Conservation (phyloP, 2,888 invertebrate species). For the Hirtodrosophila confusa region DNA sequence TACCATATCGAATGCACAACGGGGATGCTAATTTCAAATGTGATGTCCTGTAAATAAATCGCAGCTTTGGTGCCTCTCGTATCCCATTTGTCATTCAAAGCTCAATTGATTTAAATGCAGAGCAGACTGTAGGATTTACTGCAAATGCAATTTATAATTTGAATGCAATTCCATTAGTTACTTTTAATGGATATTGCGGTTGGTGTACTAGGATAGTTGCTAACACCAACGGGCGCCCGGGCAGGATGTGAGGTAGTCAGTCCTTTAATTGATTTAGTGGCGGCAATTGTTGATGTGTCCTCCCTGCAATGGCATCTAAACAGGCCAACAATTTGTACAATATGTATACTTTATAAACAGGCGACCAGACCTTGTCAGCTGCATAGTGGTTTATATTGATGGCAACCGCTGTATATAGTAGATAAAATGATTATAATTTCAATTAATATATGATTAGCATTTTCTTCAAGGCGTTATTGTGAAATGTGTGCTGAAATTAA, state of each 20-base stretch:
- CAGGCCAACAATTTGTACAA: neutral
- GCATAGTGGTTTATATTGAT: slow-evolving; percentile 40
- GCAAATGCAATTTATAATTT: slow-evolving; percentile 68
- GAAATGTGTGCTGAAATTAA: neutral
- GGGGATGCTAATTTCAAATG: slow-evolving; percentile 36
- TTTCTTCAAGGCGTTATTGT: no score
- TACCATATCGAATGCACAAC: neutral
- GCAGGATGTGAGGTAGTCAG: slow-evolving; percentile 3
- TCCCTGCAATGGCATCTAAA: slow-evolving; percentile 10
- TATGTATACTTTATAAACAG: slow-evolving; percentile 26
- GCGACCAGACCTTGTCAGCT: slow-evolving; percentile 17
- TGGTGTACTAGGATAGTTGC: neutral
- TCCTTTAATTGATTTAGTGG: slow-evolving; percentile 67
- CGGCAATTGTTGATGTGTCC: slow-evolving; percentile 25
- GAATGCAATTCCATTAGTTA: slow-evolving; percentile 73
- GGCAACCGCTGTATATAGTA: slow-evolving; percentile 25
- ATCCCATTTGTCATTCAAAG: slow-evolving; percentile 29
- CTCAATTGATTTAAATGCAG: slow-evolving; percentile 54
- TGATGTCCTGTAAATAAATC: slow-evolving; percentile 39
- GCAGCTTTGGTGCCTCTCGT: slow-evolving; percentile 16
- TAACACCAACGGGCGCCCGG: neutral
- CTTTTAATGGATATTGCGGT: slow-evolving; percentile 68
- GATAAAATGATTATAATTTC: slow-evolving; percentile 29
- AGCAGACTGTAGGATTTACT: slow-evolving; percentile 31
- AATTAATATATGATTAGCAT: neutral